Evolutionary conservation across 2,888 invertebrate species (phyloP), one percentile per base, ranked within the genome.

Genomic region (Acanthosepion lycidas): DNA sequence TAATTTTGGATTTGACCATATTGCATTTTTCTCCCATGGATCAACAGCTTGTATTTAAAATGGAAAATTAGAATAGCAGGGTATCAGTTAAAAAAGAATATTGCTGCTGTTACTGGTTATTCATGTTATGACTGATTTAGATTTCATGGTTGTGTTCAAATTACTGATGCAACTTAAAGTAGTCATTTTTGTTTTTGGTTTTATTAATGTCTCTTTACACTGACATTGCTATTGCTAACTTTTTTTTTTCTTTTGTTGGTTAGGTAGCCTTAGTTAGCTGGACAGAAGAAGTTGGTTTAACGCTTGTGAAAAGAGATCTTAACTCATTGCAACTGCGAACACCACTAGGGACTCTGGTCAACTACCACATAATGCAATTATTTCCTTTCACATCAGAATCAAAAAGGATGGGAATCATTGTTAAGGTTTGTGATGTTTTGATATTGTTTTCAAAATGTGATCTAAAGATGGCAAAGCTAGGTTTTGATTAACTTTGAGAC

Each of bases 381-480:
- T 98, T 98, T 96, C 98, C 98, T 0, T 98, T 98, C 96, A 98
- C 98, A 0, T 98, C 98, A 1, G 98, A 98, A 97, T 98, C 98
- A 0, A 98, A 98, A 97, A 97, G 98, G 95, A 98, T 98, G 98
- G 98, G 98, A 92, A 98, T 98, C 95, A 98, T 98, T 96, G 98
- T 98, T 6, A 98, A 98, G 97, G 98, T 98, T 94, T 33, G 95
- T 94, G 20, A 18, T 49, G 49, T 42, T 15, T 53, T 8, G 18
- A 20, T 94, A 6, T 53, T n/a, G 9, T 94, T 26, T 51, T 93
- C n/a, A 6, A 9, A 48, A 20, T 92, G 42, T 23, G 6, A 42
- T 42, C 42, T 42, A 42, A 42, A 42, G 42, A 42, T 3, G 1
- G 42, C 42, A 42, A 42, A 42, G 42, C 42, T 42, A 42, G 3